A percentile compares a stretch with the other conserved stretches of the same genome.
Conservation (phyloP, 2,113 vertebrate species). For the Narcine bancroftii region DNA sequence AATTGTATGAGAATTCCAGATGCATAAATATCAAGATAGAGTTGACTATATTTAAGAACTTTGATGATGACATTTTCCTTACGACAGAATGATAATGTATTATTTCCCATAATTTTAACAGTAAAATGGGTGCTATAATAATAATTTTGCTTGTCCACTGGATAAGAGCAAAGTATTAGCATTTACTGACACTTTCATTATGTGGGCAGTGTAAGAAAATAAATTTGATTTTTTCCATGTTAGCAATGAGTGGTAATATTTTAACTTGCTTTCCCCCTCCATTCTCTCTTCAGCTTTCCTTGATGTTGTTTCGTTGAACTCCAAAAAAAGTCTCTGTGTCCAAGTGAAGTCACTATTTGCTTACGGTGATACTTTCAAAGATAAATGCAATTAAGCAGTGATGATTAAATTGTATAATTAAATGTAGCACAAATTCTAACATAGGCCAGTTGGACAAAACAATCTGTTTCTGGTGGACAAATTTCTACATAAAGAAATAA, state of each 20-base stretch:
- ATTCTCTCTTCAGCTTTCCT: neutral
- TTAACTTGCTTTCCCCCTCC: neutral
- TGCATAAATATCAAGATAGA: too few relatives aligned
- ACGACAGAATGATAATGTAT: neutral
- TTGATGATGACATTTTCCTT: neutral
- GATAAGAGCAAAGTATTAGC: neutral
- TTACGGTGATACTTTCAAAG: neutral
- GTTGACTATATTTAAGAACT: neutral
- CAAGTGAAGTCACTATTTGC: neutral
- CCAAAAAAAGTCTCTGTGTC: neutral
- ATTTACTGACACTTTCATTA: neutral
- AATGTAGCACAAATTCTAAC: neutral
- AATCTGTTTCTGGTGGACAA: neutral
- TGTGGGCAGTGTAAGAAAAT: too few relatives aligned
- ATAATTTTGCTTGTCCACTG: neutral
- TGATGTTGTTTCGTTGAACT: neutral
- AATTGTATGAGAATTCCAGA: too few relatives aligned
- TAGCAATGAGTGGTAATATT: neutral
- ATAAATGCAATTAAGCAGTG: neutral
- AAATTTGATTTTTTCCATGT: too few relatives aligned
- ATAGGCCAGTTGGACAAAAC: neutral
- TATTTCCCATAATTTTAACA: slow-evolving; percentile 4
- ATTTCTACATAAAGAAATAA: neutral
- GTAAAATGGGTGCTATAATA: neutral
- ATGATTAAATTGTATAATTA: neutral